Conservation (phyloP, 2,797 vertebrate genomes). For the Sebastes goodei region DNA sequence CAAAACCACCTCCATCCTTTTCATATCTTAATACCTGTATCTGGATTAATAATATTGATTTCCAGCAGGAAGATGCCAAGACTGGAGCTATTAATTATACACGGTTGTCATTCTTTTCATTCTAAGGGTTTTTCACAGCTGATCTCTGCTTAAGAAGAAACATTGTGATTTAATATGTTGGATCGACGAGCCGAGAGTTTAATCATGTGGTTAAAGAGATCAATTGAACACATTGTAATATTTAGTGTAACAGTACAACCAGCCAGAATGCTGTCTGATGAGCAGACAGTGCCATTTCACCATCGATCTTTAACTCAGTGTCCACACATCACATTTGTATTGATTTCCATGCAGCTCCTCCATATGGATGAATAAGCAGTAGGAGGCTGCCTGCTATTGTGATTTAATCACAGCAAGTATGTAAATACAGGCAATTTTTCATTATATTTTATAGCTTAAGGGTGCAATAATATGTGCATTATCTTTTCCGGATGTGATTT, state of each 20-base stretch:
- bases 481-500: background rate
- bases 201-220: background rate
- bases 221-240: background rate
- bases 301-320: background rate
- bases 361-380: background rate
- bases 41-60: constrained; percentile 17
- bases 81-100: background rate
- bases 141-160: background rate
- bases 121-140: background rate
- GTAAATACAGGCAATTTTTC: background rate
- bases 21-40: constrained; percentile 3
- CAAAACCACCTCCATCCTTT: background rate
- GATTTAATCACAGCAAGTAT: background rate
- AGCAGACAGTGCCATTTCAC: background rate
- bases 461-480: background rate
- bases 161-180: background rate
- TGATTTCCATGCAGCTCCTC: constrained; percentile 19
- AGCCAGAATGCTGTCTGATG: background rate
- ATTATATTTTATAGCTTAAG: background rate
- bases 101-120: background rate
- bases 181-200: background rate
- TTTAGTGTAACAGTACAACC: background rate
- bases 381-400: background rate
- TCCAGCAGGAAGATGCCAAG: background rate
- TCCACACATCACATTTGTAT: constrained; percentile 6